Percentiles rank a stretch among this genome's conserved stretches.
These are phyloP conservation scores for Galago senegalensis DNA, from an alignment of 2,797 vertebrate species.

Conservation along the genomic window DNA sequence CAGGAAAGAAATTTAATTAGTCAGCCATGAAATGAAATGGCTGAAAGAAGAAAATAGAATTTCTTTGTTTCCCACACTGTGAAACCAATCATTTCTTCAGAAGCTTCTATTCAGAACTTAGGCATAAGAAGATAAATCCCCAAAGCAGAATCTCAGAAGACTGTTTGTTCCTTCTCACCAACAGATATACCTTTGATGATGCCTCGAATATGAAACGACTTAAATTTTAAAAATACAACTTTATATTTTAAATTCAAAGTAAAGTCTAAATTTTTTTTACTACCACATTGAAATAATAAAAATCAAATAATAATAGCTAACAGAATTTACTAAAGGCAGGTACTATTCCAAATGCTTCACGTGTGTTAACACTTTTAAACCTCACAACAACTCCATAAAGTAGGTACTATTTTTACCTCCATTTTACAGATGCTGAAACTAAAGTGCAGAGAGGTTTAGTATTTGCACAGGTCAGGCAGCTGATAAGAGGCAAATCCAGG, in stretches of 20 bases:
- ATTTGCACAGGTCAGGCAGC: background rate
- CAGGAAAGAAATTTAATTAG: background rate
- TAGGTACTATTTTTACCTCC: background rate
- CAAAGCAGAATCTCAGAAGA: background rate
- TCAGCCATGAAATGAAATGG: conserved; percentile 14
- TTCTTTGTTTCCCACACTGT: background rate
- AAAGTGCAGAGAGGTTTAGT: background rate
- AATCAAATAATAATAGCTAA: conserved; percentile 27
- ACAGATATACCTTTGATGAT: background rate
- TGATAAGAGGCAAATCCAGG: background rate
- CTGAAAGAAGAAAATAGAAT: background rate
- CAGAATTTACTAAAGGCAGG: background rate
- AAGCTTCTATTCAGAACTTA: conserved; percentile 7
- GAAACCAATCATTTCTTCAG: background rate
- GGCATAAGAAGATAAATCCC: background rate
- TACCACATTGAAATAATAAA: conserved; percentile 12
- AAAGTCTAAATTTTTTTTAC: conserved; percentile 1
- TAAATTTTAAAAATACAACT: conserved; percentile 37
- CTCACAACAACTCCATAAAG: background rate
- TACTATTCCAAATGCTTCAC: background rate
- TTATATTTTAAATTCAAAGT: conserved; percentile 44
- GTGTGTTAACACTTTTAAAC: background rate
- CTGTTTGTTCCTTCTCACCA: background rate
- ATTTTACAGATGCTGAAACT: background rate
- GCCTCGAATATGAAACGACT: background rate